Percentiles rank a stretch among this genome's conserved stretches.
These are phyloP conservation scores for Tachycineta bicolor DNA, from an alignment of 2,113 vertebrate species.

Conservation along the genomic window DNA sequence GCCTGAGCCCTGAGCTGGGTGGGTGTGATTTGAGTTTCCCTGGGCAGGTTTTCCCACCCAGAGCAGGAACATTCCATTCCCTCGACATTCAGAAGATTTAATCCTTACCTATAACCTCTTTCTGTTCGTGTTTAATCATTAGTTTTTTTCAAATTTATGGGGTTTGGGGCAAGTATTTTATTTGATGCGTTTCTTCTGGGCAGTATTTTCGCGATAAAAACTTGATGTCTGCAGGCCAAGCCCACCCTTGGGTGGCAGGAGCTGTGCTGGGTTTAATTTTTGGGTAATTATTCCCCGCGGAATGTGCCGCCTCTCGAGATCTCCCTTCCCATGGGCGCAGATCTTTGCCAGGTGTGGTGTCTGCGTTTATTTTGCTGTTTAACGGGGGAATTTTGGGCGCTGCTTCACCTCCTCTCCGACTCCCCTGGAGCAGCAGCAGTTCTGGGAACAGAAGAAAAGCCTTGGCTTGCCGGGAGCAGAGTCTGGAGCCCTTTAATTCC, in stretches of 20 bases:
- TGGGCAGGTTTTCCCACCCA: background rate
- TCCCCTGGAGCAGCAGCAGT: background rate
- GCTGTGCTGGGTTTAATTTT: background rate
- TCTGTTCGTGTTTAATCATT: background rate
- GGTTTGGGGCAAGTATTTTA: background rate
- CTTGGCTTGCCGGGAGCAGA: background rate
- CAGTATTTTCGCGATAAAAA: background rate
- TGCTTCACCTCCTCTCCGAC: background rate
- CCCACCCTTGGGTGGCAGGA: background rate
- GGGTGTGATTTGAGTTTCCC: background rate
- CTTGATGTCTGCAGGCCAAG: background rate
- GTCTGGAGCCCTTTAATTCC: background rate
- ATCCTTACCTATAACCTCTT: background rate
- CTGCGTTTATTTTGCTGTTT: background rate
- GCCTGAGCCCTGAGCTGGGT: background rate
- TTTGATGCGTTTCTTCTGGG: background rate
- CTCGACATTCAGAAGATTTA: background rate
- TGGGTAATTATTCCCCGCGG: background rate
- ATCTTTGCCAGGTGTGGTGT: background rate
- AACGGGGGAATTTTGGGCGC: background rate
- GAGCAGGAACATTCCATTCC: background rate
- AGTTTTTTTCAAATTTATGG: background rate
- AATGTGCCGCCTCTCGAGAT: background rate
- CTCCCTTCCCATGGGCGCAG: background rate
- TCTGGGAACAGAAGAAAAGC: conserved; percentile 1